Base-by-base conservation (phyloP, 2,113 vertebrate species). In the Daphoenositta chrysoptera region DNA sequence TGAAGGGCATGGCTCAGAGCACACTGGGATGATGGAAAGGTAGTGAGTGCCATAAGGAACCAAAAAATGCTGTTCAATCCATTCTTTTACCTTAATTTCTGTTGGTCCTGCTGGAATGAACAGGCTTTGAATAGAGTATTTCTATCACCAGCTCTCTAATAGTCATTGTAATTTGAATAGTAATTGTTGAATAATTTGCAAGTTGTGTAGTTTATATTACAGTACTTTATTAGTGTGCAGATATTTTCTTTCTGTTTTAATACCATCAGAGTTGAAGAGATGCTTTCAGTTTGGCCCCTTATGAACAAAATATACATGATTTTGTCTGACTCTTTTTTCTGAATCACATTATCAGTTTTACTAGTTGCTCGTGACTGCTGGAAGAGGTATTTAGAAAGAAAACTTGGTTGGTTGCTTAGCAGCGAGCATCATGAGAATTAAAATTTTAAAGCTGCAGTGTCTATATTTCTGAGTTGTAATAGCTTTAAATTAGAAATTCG, bases 361-460 rank as follows among this genome's bases (percentile, higher is more conserved):
- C 84, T 71, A 98, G 98, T 99, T 98, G 98, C 98, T 99, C 98
- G 97, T 99, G 99, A 99, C 98, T 97, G 97, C 98, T 98, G 96
- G 98, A 98, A 98, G 98, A 97, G 97, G 96, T 98, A 98, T 98
- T 98, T 98, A 98, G 98, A 98, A 98, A 98, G 97, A 98, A 98
- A 98, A 97, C 98, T 98, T 97, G 96, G 98, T 98, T 99, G 98
- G 72, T 87, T 69, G 84, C 98, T 98, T 98, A 97, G 98, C 98
- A 98, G 97, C 98, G 45, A 95, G 95, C 97, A 98, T 98, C 95
- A 97, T 6, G 97, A 98, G 98, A 96, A 98, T 90, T 97, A 97
- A 94, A 96, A 97, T 98, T 97, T 98, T 95, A 94, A 96, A 97
- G 92, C 65, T 91, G 48, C 69, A 77, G 76, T 66, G 18, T 83